phyloP scores from a whole-genome alignment of 2,797 vertebrate species.

The Pyrocephalus nanus region DNA sequence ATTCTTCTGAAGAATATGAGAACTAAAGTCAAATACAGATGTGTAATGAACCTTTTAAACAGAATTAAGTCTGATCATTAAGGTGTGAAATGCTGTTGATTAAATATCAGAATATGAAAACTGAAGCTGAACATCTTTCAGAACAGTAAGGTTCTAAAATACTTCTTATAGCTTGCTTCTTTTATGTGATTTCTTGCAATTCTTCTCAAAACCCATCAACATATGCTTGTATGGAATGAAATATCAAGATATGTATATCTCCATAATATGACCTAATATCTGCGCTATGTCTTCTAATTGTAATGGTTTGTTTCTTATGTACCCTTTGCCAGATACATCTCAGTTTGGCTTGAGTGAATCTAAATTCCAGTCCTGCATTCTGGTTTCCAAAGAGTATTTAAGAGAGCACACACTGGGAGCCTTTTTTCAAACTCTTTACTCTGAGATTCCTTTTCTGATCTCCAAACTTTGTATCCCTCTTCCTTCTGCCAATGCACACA shows the following conservation, averaged over 20 bases:
- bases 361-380: background rate
- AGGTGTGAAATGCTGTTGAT: background rate
- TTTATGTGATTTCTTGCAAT: background rate
- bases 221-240: background rate
- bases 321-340: rapidly evolving
- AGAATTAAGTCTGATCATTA: background rate
- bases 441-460: background rate
- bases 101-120: background rate
- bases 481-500: background rate
- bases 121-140: background rate
- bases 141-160: background rate
- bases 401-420: background rate
- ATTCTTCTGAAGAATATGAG: background rate
- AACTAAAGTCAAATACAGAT: background rate
- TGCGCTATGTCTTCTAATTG: background rate
- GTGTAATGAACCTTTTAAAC: background rate
- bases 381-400: background rate
- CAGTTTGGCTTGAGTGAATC: background rate
- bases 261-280: background rate
- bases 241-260: background rate
- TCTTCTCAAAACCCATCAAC: background rate
- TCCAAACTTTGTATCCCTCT: background rate
- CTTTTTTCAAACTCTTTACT: background rate
- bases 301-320: background rate
- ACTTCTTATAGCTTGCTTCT: background rate